Evolutionary conservation across 1,140 invertebrate species (phyloP).

Genomic region (Meteorus sp.): DNA sequence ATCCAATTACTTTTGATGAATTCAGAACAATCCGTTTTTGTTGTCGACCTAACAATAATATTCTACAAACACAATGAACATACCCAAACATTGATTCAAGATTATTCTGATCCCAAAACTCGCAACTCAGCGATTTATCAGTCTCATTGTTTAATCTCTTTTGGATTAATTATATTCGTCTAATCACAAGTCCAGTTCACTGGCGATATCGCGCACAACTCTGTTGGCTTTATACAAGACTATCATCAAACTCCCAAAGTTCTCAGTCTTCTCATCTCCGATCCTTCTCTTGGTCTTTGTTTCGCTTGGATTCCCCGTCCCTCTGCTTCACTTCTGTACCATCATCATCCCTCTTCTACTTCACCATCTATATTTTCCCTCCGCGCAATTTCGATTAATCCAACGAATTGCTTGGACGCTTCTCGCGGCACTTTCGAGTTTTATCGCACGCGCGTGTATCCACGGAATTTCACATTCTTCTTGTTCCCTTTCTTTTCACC

Average conservation of each 20-base stretch:
- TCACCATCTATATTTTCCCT: slow-evolving; percentile 15
- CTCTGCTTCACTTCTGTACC: background rate
- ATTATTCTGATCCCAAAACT: no score
- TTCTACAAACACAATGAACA: no score
- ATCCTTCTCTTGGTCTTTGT: background rate
- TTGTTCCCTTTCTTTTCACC: slow-evolving; percentile 14
- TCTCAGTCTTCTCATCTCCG: background rate
- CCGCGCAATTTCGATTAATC: slow-evolving; percentile 25
- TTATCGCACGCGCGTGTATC: slow-evolving; percentile 25
- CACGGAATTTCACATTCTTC: slow-evolving; percentile 20
- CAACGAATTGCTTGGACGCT: slow-evolving; percentile 22
- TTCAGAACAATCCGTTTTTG: no score
- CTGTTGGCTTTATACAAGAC: no score
- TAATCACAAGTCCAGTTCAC: background rate
- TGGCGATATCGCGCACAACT: background rate
- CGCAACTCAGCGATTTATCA: background rate
- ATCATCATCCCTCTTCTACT: background rate
- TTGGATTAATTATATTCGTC: slow-evolving; percentile 10
- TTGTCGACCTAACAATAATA: no score
- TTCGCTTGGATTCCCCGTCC: background rate
- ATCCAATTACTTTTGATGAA: no score
- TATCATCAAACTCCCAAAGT: background rate
- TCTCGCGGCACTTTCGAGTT: slow-evolving; percentile 26
- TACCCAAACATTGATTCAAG: no score
- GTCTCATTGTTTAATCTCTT: background rate